phyloP scores from a whole-genome alignment of 2,113 vertebrate species.

The Chascanopsetta lugubris region DNA sequence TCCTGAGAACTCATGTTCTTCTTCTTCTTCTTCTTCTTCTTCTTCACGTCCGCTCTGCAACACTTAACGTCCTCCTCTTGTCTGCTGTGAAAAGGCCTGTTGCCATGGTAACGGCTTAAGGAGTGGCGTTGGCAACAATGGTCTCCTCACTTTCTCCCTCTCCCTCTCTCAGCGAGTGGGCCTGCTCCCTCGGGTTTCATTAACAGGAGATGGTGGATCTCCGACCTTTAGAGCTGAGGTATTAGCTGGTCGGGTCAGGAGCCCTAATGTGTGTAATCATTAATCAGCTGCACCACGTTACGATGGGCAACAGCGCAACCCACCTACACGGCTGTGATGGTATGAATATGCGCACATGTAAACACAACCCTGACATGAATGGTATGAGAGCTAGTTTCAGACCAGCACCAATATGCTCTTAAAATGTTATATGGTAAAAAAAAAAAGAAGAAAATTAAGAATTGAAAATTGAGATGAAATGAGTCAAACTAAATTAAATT shows the following conservation, averaged over 20 bases:
- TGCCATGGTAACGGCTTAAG: conserved; percentile 60
- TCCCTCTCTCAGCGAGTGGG: conserved; percentile 4
- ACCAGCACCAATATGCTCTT: not conserved
- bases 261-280: conserved; percentile 14
- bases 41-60: conserved; percentile 32
- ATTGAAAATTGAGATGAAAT: too few species aligned
- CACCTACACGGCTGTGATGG: not conserved
- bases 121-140: conserved; percentile 49
- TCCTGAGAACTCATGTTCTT: conserved; percentile 5
- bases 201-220: conserved; percentile 14
- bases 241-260: not conserved
- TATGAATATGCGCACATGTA: not conserved
- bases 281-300: conserved; percentile 14
- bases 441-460: too few species aligned
- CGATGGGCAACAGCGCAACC: conserved; percentile 15
- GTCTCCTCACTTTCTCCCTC: conserved; percentile 10
- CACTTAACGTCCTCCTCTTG: conserved; percentile 21
- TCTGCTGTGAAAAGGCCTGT: conserved; percentile 35
- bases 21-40: not conserved
- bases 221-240: conserved; percentile 25
- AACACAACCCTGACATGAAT: not conserved
- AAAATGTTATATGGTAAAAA: too few species aligned
- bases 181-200: not conserved
- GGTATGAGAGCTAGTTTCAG: not conserved
- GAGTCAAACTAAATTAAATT: too few species aligned